A percentile compares a stretch with the other conserved stretches of the same genome.
These are phyloP conservation scores for Portunus trituberculatus DNA, from an alignment of 1,140 invertebrate genomes.

Conservation along the genomic window DNA sequence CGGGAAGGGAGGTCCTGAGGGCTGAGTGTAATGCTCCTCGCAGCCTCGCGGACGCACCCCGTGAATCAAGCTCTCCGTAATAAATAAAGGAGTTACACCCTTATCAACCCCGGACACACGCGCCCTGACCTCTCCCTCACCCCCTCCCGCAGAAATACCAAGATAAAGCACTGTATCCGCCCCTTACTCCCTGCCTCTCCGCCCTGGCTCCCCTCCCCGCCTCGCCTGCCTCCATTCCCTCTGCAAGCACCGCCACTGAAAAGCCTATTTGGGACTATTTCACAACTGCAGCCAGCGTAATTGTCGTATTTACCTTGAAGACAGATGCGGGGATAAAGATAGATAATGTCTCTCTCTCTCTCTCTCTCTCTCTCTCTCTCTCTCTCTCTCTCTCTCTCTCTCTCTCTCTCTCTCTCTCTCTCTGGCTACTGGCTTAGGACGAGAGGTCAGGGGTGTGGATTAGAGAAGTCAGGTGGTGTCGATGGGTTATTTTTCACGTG, in stretches of 20 bases:
- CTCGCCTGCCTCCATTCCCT: neutral
- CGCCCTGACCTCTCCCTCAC: neutral
- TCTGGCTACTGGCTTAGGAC: too few species aligned
- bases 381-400: constrained; percentile 45
- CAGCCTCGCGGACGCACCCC: neutral
- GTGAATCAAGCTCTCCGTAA: constrained; percentile 54
- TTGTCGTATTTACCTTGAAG: neutral
- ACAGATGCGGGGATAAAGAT: neutral
- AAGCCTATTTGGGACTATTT: neutral
- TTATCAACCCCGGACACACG: constrained; percentile 64
- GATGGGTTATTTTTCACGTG: too few species aligned
- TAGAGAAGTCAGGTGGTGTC: too few species aligned
- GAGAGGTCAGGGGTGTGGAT: too few species aligned
- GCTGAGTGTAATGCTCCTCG: neutral
- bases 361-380: constrained; percentile 36
- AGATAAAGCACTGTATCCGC: neutral
- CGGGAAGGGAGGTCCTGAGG: neutral
- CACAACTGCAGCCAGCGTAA: neutral
- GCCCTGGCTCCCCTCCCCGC: neutral
- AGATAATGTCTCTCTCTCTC: neutral
- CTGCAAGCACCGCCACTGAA: neutral
- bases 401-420: constrained; percentile 28
- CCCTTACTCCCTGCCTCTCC: neutral
- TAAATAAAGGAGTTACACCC: constrained; percentile 65
- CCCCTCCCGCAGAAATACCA: neutral